Evolutionary conservation across 2,113 vertebrate species (phyloP).

Genomic region (Hypanus sabinus): DNA sequence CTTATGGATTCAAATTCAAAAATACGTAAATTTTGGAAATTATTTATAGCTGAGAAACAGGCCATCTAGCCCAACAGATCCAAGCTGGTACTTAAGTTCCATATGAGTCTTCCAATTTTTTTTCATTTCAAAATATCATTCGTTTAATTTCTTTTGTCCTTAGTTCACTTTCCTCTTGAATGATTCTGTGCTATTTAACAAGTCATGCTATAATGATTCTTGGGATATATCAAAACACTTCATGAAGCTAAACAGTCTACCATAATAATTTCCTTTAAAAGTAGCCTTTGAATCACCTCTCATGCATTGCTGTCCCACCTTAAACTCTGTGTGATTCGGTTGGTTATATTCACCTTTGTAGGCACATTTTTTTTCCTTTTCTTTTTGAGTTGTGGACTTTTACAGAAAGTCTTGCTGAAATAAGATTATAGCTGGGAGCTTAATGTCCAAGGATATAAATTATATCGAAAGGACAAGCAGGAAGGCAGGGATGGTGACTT

Average conservation of each 20-base stretch:
- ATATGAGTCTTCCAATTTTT: neutral
- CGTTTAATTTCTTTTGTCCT: neutral
- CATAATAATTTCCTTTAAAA: neutral
- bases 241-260: neutral
- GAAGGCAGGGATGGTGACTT: too few relatives aligned
- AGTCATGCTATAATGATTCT: neutral
- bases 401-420: too few relatives aligned
- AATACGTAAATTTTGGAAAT: too few relatives aligned
- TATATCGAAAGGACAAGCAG: too few relatives aligned
- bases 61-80: neutral
- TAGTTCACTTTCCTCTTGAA: neutral
- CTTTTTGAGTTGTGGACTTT: neutral
- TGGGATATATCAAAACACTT: neutral
- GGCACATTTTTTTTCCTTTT: neutral
- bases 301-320: neutral
- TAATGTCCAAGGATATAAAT: too few relatives aligned
- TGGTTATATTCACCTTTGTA: neutral
- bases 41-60: neutral
- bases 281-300: neutral
- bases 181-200: neutral
- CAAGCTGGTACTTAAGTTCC: neutral
- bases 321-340: neutral
- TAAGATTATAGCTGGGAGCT: too few relatives aligned
- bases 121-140: neutral
- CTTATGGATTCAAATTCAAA: neutral